Evolutionary conservation across 2,113 vertebrate genomes (phyloP), one percentile per base, ranked within the genome.

Genomic region (Ornithorhynchus anatinus): DNA sequence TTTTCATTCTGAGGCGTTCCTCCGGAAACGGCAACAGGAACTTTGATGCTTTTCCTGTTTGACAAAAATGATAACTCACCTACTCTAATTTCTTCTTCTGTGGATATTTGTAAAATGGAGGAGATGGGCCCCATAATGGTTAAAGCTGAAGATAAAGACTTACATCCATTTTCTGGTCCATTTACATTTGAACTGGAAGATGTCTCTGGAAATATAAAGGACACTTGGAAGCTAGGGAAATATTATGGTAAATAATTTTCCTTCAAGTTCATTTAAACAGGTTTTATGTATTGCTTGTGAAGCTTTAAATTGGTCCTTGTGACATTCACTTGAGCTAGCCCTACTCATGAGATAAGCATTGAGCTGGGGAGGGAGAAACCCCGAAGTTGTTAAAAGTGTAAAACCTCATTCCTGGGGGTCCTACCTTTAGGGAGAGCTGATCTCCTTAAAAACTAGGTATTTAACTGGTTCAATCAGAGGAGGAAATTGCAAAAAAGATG

Each of bases 1-100:
- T 72, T 37, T 29, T 27, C 31, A n/a, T n/a, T 17, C 20, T 13
- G 36, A 94, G 96, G 92, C 36, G 2, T 81, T 4, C 95, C 93
- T 7, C 88, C 82, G 0, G 84, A 63, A 40, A 95, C 93, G 0
- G 88, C 88, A 0, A 94, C 91, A 0, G 81, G 86, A 43, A 94
- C 90, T 2, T 25, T 96, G 44, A 16, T 42, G 17, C 39, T 97
- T 38, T 80, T 93, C 66, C 72, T 96, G n/a, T 43, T 52, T 2
- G 95, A 96, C 35, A 1, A 84, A 40, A 95, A 90, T 17, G 94
- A 95, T 85, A 86, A 91, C 3, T 17, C 1, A 1, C 95, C 94
- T 1, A 0, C 8, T 1, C 85, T 96, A 68, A 12, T 23, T 5
- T 79, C 59, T 20, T 82, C 75, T 0, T 57, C 3, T 10, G 0